Evolutionary conservation across 1,140 invertebrate species (phyloP).

Genomic region (Procambarus clarkii): DNA sequence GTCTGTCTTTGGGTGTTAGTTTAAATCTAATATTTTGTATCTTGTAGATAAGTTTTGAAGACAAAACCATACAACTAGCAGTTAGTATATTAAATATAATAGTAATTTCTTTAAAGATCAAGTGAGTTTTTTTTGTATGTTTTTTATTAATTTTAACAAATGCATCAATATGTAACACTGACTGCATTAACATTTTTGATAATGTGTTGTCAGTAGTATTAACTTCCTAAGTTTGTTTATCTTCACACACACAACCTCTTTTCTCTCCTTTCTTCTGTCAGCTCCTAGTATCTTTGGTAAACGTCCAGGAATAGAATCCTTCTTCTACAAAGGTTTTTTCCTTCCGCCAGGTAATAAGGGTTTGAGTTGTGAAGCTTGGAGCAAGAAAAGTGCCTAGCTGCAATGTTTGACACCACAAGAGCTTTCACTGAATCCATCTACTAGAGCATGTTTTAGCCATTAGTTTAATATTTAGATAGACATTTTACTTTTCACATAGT

Average conservation of each 20-base stretch:
- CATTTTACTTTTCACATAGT: not conserved
- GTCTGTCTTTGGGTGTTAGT: slow-evolving; percentile 33
- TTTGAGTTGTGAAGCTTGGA: slow-evolving; percentile 40
- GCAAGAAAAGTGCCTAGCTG: slow-evolving; percentile 33
- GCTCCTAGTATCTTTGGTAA: slow-evolving; percentile 67
- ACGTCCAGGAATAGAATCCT: slow-evolving; percentile 68
- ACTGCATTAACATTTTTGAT: not conserved
- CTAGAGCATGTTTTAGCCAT: slow-evolving; percentile 26
- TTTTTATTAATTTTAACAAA: not conserved
- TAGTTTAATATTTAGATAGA: not conserved
- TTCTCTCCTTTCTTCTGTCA: slow-evolving; percentile 57
- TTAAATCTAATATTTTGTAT: slow-evolving; percentile 19
- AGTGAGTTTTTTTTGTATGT: not conserved
- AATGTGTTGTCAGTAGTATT: slow-evolving; percentile 21
- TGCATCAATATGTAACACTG: slow-evolving; percentile 16
- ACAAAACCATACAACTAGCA: not conserved
- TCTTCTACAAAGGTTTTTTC: slow-evolving; percentile 72
- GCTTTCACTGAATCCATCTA: slow-evolving; percentile 34
- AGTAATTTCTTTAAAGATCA: not conserved
- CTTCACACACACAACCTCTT: slow-evolving; percentile 37
- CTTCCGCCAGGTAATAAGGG: slow-evolving; percentile 60
- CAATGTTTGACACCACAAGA: slow-evolving; percentile 20
- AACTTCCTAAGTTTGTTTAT: slow-evolving; percentile 28
- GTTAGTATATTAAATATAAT: not conserved
- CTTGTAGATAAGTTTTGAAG: not conserved